These are phyloP conservation scores for Anthoscopus minutus DNA, from an alignment of 2,113 vertebrate genomes.

Conservation along the genomic window DNA sequence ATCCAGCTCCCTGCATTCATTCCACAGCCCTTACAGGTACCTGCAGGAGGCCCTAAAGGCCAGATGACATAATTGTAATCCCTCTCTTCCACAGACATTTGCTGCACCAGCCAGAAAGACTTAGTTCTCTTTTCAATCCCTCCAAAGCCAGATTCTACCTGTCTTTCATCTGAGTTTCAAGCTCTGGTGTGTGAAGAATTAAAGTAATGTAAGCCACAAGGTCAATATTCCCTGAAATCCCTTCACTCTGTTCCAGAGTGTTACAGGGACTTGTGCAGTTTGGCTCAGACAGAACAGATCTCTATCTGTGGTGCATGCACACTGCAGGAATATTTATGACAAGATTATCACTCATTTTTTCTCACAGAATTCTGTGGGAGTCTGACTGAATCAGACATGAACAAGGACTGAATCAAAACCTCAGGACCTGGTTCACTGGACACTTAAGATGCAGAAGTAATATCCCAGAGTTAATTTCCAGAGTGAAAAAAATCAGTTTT, in stretches of 20 bases:
- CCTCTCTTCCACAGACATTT: neutral
- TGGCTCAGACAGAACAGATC: neutral
- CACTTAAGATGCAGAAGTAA: neutral
- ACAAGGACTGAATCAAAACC: neutral
- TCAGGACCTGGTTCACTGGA: neutral
- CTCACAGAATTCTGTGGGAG: neutral
- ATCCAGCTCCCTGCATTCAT: neutral
- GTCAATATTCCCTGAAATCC: neutral
- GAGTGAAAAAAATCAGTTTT: neutral
- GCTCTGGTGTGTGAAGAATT: neutral
- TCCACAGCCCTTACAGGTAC: neutral
- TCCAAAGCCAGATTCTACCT: neutral
- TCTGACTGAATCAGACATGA: neutral
- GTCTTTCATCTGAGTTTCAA: neutral
- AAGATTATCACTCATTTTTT: neutral
- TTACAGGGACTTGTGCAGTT: too few relatives aligned
- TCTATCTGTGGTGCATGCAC: neutral
- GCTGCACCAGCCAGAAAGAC: neutral
- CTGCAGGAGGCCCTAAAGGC: neutral
- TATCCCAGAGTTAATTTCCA: neutral
- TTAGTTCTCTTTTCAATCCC: neutral
- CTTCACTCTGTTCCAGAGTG: neutral
- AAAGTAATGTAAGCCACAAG: neutral
- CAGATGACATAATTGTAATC: neutral
- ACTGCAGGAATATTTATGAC: neutral